A percentile compares a stretch with the other conserved stretches of the same genome.
Conservation (phyloP, 2,888 invertebrate genomes). For the Cataglyphis albicans region DNA sequence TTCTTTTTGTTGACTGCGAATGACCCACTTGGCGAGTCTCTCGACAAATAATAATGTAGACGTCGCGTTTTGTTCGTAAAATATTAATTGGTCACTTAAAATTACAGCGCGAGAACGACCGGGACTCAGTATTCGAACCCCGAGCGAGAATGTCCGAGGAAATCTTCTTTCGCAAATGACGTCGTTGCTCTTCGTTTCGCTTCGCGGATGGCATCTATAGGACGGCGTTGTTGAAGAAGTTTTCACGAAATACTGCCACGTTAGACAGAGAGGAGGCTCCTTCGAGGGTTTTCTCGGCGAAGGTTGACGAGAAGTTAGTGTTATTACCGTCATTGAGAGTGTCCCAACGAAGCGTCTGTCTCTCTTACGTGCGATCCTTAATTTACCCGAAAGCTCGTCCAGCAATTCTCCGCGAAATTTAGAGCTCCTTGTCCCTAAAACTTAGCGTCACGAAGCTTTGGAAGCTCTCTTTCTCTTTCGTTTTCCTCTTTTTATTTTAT, state of each 20-base stretch:
- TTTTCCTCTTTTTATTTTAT: not conserved
- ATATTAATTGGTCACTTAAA: constrained; percentile 30
- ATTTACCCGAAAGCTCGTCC: constrained; percentile 71
- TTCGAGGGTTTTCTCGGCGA: constrained; percentile 64
- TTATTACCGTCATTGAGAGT: constrained; percentile 80
- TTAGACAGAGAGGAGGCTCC: constrained; percentile 47
- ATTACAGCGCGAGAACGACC: not conserved
- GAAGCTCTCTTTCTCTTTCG: not conserved
- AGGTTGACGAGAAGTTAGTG: constrained; percentile 81
- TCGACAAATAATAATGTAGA: not conserved
- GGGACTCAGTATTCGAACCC: not conserved
- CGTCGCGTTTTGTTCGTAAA: constrained; percentile 17
- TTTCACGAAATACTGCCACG: constrained; percentile 53
- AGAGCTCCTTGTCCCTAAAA: constrained; percentile 55
- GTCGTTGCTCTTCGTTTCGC: constrained; percentile 66
- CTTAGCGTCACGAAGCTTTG: constrained; percentile 15
- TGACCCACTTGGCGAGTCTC: not conserved
- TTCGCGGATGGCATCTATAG: constrained; percentile 53
- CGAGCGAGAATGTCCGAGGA: constrained; percentile 10
- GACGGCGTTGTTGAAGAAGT: constrained; percentile 53
- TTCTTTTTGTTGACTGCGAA: constrained; percentile 34
- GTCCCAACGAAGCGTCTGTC: constrained; percentile 74
- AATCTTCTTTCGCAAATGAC: constrained; percentile 47
- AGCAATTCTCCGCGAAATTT: constrained; percentile 69
- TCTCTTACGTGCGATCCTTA: constrained; percentile 74